Evolutionary conservation across 2,888 invertebrate genomes (phyloP).

Genomic region (Drosophila borborema): DNA sequence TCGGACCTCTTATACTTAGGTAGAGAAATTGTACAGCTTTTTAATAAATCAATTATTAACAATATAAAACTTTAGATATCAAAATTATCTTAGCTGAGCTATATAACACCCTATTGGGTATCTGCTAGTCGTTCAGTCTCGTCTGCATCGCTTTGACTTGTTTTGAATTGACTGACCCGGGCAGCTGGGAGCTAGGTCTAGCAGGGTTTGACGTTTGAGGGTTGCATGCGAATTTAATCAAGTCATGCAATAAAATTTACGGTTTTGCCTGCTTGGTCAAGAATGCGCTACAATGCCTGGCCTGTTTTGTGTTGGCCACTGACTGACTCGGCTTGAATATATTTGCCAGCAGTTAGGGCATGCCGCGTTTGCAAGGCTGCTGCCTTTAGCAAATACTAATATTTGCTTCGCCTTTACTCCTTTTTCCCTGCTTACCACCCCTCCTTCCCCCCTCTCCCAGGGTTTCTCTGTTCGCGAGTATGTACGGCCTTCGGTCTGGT

Average conservation of each 20-base stretch:
- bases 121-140: neutral
- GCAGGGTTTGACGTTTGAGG: slow-evolving; percentile 37
- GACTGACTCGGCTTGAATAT: slow-evolving; percentile 16
- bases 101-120: neutral
- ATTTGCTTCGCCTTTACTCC: slow-evolving; percentile 26
- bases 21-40: neutral
- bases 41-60: neutral
- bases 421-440: neutral
- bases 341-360: slow-evolving; percentile 18
- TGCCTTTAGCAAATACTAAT: slow-evolving; percentile 33
- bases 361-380: slow-evolving; percentile 28
- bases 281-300: slow-evolving; percentile 25
- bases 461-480: slow-evolving; percentile 38
- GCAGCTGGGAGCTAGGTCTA: slow-evolving; percentile 31
- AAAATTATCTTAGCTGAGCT: no score
- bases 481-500: slow-evolving; percentile 34
- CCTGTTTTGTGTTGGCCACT: slow-evolving; percentile 18
- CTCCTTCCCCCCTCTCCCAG: no score
- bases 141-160: neutral
- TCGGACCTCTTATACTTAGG: no score
- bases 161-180: slow-evolving; percentile 46
- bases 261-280: slow-evolving; percentile 60
- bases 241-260: slow-evolving; percentile 84
- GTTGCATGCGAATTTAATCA: slow-evolving; percentile 83
- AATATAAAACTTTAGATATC: neutral